Evolutionary conservation across 2,797 vertebrate genomes (phyloP).

Genomic region (Epinephelus malabaricus): DNA sequence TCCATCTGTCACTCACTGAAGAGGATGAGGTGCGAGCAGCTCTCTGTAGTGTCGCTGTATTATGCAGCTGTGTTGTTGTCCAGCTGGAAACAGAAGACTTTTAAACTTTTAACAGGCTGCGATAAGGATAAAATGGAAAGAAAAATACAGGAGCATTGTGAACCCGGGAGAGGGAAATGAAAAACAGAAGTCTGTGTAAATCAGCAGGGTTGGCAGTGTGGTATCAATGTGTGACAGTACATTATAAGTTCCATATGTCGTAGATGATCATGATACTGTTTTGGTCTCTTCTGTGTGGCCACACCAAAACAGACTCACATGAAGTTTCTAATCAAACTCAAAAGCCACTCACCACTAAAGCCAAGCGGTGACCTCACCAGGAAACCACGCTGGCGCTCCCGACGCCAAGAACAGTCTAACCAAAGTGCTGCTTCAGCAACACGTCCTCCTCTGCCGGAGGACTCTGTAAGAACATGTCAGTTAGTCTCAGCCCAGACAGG

Average conservation of each 20-base stretch:
- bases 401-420: slow-evolving; percentile 51
- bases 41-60: too few relatives aligned
- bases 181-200: too few relatives aligned
- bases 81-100: too few relatives aligned
- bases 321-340: slow-evolving; percentile 58
- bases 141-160: too few relatives aligned
- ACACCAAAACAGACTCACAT: slow-evolving; percentile 24
- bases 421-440: slow-evolving; percentile 37
- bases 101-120: too few relatives aligned
- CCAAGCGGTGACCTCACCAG: slow-evolving; percentile 65
- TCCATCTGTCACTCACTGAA: too few relatives aligned
- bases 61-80: too few relatives aligned
- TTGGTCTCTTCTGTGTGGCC: slow-evolving; percentile 34
- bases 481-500: slow-evolving; percentile 42
- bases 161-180: too few relatives aligned
- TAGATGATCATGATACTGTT: neutral
- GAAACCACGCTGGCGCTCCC: slow-evolving; percentile 36
- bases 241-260: slow-evolving; percentile 46
- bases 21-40: too few relatives aligned
- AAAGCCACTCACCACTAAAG: slow-evolving; percentile 36
- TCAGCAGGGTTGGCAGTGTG: too few relatives aligned
- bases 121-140: too few relatives aligned
- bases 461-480: neutral
- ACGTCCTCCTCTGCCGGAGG: slow-evolving; percentile 16
- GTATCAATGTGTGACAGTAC: slow-evolving; percentile 41